Conservation (phyloP, 2,797 vertebrate species). For the Bradypodion ventrale region DNA sequence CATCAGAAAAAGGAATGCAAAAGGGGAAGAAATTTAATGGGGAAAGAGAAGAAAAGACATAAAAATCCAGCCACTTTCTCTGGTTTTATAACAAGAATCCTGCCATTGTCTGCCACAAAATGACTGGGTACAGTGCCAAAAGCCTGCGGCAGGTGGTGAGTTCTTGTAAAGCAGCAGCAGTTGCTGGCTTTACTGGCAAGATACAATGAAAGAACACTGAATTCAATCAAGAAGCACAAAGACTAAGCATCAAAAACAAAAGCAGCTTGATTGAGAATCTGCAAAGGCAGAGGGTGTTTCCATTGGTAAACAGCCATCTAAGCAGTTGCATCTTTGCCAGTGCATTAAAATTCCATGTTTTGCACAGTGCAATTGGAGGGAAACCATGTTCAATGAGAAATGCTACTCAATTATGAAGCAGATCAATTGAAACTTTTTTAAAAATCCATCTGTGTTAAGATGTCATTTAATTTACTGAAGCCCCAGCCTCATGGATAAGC, state of each 20-base stretch:
- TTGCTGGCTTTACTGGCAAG: slow-evolving; percentile 61
- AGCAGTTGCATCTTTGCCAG: not conserved
- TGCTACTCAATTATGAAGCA: not conserved
- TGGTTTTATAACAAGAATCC: slow-evolving; percentile 48
- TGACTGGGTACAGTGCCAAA: slow-evolving; percentile 64
- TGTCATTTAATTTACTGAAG: fast-evolving
- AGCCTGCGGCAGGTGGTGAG: slow-evolving; percentile 70
- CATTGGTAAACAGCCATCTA: slow-evolving; percentile 19
- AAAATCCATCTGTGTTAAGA: not conserved
- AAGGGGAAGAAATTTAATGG: not conserved
- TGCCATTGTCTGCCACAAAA: slow-evolving; percentile 15
- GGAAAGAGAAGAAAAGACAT: not conserved
- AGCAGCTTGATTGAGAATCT: slow-evolving; percentile 66
- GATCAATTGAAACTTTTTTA: not conserved
- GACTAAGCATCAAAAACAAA: slow-evolving; percentile 67
- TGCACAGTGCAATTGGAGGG: not conserved
- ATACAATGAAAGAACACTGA: slow-evolving; percentile 55
- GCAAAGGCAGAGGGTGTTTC: slow-evolving; percentile 51
- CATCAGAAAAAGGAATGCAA: not conserved
- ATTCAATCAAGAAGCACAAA: slow-evolving; percentile 60
- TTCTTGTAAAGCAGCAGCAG: slow-evolving; percentile 61
- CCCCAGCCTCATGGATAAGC: not conserved
- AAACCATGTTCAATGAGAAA: not conserved
- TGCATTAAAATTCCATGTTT: not conserved
- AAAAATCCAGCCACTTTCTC: slow-evolving; percentile 22